Conservation (phyloP, 1,140 invertebrate species). For the Hylaeus volcanicus region DNA sequence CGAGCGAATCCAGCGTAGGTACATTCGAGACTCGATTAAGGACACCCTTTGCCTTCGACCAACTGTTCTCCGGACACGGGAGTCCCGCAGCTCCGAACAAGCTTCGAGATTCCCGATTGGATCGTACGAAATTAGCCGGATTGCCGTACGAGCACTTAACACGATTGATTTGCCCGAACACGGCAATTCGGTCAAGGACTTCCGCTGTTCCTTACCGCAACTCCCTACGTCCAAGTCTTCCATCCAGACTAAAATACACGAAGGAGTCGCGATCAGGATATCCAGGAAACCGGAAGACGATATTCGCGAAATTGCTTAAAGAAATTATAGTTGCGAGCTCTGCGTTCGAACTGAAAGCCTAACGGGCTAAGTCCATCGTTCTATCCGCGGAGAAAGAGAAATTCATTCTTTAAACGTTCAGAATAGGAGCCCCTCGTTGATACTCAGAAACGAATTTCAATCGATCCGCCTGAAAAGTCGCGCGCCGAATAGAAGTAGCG, state of each 20-base stretch:
- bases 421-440: too few relatives aligned
- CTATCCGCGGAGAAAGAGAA: too few relatives aligned
- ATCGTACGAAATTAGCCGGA: conserved; percentile 60
- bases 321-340: conserved; percentile 2
- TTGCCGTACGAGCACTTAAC: conserved; percentile 62
- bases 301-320: conserved; percentile 25
- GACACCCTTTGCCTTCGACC: too few relatives aligned
- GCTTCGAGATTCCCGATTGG: conserved; percentile 36
- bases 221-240: neutral
- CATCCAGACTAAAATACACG: neutral
- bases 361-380: too few relatives aligned
- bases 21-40: too few relatives aligned
- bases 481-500: neutral
- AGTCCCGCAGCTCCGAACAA: neutral
- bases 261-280: neutral
- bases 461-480: too few relatives aligned
- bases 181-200: conserved; percentile 41
- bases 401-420: too few relatives aligned
- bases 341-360: neutral
- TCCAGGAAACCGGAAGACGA: neutral
- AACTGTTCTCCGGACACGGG: too few relatives aligned
- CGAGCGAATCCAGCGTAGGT: too few relatives aligned
- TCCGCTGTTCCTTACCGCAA: conserved; percentile 27
- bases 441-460: too few relatives aligned
- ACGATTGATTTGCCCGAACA: conserved; percentile 62